A percentile compares a stretch with the other conserved stretches of the same genome.
Conservation (phyloP, 2,113 vertebrate genomes). For the Phyllostomus hastatus region DNA sequence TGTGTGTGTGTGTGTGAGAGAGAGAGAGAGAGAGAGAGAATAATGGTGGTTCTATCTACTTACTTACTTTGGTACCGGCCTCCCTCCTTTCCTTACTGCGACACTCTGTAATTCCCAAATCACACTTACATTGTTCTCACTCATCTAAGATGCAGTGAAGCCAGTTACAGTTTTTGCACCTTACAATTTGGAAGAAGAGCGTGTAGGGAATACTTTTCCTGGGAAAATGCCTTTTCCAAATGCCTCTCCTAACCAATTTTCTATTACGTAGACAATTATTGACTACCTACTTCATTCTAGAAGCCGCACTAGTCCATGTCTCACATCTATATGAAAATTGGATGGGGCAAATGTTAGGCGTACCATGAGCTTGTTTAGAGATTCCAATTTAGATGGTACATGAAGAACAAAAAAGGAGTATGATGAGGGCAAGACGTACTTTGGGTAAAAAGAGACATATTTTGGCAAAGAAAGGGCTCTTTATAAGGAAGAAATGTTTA, state of each 20-base stretch:
- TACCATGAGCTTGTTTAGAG: neutral
- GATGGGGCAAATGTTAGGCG: neutral
- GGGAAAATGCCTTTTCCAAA: neutral
- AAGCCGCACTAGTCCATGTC: neutral
- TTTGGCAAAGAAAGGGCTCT: neutral
- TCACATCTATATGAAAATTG: neutral
- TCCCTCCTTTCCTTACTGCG: slow-evolving; percentile 78
- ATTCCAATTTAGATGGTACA: neutral
- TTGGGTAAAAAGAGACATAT: neutral
- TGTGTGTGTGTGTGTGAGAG: neutral
- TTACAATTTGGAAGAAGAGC: neutral
- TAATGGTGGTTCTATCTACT: slow-evolving; percentile 74
- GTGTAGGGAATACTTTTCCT: neutral
- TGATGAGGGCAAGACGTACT: neutral
- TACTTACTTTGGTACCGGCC: slow-evolving; percentile 77
- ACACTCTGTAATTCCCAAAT: neutral
- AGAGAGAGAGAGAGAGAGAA: slow-evolving; percentile 22
- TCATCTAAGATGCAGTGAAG: neutral
- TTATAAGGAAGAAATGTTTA: neutral
- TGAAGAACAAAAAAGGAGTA: neutral
- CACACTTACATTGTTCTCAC: neutral
- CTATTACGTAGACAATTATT: neutral
- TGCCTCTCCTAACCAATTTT: neutral
- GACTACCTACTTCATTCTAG: neutral
- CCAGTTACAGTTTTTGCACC: neutral